Percentiles rank a stretch among this genome's conserved stretches.
phyloP scores from a whole-genome alignment of 2,797 vertebrate species.

The Podargus strigoides region DNA sequence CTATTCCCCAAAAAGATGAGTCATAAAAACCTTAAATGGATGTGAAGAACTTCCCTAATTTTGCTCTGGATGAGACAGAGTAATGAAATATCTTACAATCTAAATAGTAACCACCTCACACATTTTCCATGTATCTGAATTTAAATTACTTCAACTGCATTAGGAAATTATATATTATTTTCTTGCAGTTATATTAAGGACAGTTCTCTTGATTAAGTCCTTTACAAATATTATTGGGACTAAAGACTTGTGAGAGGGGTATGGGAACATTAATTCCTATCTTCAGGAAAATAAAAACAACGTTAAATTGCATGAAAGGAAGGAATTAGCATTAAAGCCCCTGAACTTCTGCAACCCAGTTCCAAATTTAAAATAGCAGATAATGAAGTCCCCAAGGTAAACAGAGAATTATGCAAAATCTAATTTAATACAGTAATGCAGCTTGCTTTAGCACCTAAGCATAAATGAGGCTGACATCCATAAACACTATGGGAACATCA shows the following conservation, averaged over 20 bases:
- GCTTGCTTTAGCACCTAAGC: background rate
- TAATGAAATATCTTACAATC: background rate
- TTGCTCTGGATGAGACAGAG: background rate
- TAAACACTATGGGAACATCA: background rate
- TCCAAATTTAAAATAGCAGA: background rate
- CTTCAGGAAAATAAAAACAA: background rate
- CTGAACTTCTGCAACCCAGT: background rate
- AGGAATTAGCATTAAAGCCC: background rate
- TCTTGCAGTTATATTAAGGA: too few relatives aligned
- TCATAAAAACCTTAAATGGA: background rate
- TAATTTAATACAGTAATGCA: background rate
- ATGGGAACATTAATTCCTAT: background rate
- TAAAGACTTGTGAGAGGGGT: background rate
- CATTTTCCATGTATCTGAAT: background rate
- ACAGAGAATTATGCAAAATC: background rate
- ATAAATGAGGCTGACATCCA: background rate
- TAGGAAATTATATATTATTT: too few relatives aligned
- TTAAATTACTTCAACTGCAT: background rate
- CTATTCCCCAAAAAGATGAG: background rate
- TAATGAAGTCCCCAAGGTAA: constrained; percentile 5
- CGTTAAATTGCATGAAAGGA: background rate
- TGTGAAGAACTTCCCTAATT: background rate
- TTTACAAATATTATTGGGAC: background rate
- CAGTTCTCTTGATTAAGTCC: background rate
- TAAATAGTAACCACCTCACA: background rate